Conservation (phyloP, 2,888 invertebrate species). For the Nephrotoma flavescens region DNA sequence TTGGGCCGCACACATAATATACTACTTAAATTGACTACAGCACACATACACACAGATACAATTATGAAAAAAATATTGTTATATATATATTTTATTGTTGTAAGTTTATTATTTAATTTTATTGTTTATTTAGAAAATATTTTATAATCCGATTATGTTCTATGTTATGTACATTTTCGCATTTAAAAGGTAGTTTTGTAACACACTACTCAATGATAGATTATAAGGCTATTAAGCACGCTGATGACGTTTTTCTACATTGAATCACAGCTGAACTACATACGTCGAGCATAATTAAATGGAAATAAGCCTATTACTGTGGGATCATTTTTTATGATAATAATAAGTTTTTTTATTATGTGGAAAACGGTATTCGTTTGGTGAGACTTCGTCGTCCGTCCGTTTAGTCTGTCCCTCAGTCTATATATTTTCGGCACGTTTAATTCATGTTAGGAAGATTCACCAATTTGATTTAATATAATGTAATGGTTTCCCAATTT, state of each 20-base stretch:
- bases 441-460: too few species aligned
- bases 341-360: too few species aligned
- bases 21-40: not conserved
- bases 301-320: not conserved
- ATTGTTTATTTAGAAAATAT: not conserved
- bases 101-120: not conserved
- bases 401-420: too few species aligned
- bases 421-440: too few species aligned
- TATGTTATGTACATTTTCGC: not conserved
- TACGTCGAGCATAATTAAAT: not conserved
- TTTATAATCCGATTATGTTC: not conserved
- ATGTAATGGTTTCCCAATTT: not conserved
- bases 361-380: too few species aligned
- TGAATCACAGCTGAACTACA: not conserved
- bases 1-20: not conserved
- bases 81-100: not conserved
- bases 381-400: too few species aligned
- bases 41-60: not conserved
- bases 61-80: not conserved
- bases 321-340: too few species aligned
- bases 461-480: too few species aligned
- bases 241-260: not conserved
- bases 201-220: not conserved
- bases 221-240: not conserved
- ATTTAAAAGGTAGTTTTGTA: not conserved